phyloP scores from a whole-genome alignment of 2,113 vertebrate species.

The Echinops telfairi region DNA sequence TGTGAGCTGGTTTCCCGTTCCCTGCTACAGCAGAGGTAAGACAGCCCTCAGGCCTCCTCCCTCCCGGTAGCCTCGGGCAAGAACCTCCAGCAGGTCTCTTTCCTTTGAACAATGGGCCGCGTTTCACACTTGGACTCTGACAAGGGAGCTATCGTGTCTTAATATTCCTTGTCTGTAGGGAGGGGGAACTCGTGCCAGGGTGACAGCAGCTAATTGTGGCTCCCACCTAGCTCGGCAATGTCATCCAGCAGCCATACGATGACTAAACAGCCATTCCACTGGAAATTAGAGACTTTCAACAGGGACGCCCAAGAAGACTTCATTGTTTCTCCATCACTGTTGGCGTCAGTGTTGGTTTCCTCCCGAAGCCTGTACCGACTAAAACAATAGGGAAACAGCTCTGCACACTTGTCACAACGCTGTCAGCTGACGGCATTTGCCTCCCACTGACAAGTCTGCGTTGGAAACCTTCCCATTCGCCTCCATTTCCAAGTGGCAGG shows the following conservation, averaged over 20 bases:
- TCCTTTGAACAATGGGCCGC: not conserved
- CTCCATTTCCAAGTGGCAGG: not conserved
- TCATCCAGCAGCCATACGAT: not conserved
- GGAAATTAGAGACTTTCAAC: slow-evolving; percentile 59
- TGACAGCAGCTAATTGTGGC: slow-evolving; percentile 33
- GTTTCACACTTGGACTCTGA: not conserved
- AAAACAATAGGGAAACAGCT: slow-evolving; percentile 1
- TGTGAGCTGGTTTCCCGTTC: not conserved
- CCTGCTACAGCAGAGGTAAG: not conserved
- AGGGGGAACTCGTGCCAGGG: not conserved
- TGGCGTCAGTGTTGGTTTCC: slow-evolving; percentile 52
- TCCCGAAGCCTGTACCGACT: not conserved
- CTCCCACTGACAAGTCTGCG: not conserved
- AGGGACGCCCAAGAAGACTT: slow-evolving; percentile 5
- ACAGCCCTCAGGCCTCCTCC: accelerated
- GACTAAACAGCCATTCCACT: not conserved
- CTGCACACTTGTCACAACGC: accelerated
- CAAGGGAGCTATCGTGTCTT: not conserved
- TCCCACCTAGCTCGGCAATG: slow-evolving; percentile 12
- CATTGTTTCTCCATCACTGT: slow-evolving; percentile 25
- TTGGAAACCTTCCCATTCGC: not conserved
- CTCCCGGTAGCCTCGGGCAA: not conserved
- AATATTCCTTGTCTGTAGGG: slow-evolving; percentile 15
- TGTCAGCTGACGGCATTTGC: not conserved
- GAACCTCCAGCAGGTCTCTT: not conserved